Base-by-base conservation (phyloP, 2,888 invertebrate genomes). In the Microplitis manilae region DNA sequence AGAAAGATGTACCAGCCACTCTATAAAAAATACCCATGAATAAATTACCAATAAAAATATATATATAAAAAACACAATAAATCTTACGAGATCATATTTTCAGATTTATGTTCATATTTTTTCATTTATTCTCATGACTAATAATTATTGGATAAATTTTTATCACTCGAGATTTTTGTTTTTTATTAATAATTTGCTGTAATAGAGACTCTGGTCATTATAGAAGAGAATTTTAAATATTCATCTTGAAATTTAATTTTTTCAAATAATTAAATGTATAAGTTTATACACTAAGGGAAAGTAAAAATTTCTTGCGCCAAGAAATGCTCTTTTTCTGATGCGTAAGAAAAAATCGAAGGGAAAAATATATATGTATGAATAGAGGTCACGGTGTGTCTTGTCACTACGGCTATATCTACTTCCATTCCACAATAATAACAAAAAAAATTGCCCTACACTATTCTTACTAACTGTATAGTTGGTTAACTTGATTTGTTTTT, bases 1-100 rank as follows among this genome's bases (percentile, higher is more conserved):
- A 61, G 15, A 62, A 71, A 71, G 62, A 62, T 61, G 71, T 39
- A 62, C 9, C 61, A 71, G 13, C 61, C 62, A 61, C 61, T 71
- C 17, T n/a, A 70, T 70, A 60, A 70, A 61, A 70, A 69, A 9
- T 70, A 20, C 1, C 8, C 65, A 30, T 50, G n/a, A 60, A 60
- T n/a, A 39, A 70, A 70, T 13, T 60, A 30, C 7, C 30, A 50
- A 50, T 20, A 17, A 68, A n/a, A 40, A 41, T 13, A 20, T 59
- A n/a, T n/a, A 15, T n/a, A 15, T 6, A 61, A 40, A 15, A 39
- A 62, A 38, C n/a, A 59, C 5, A 59, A 60, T 70, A 6, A 60
- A 30, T 39, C 6, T 71, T 61, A 65, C 2, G 6, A 13, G 8
- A 30, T 65, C 62, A 15, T 65, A 30, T 65, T 30, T 65, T 65